A percentile compares a stretch with the other conserved stretches of the same genome.
phyloP scores from a whole-genome alignment of 2,888 invertebrate genomes.

The Rhodophaea formosa region DNA sequence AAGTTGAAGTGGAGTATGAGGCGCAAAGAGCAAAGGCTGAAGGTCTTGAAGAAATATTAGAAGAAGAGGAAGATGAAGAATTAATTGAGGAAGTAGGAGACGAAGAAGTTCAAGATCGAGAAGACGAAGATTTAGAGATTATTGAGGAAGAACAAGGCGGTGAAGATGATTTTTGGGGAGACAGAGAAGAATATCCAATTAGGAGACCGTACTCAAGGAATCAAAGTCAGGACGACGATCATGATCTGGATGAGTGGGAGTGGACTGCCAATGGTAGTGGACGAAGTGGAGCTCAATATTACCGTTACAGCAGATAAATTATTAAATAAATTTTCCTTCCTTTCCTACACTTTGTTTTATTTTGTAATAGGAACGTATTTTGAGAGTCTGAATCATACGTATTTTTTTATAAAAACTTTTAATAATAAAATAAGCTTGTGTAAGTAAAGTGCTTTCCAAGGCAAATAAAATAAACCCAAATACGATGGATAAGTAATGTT shows the following conservation, averaged over 20 bases:
- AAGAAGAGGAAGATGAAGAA: constrained; percentile 66
- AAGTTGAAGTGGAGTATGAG: constrained; percentile 69
- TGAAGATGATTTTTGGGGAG: constrained; percentile 60
- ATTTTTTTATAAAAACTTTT: too few relatives aligned
- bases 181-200: constrained; percentile 47
- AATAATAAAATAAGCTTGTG: too few relatives aligned
- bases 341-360: constrained; percentile 15
- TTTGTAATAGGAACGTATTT: too few relatives aligned
- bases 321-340: constrained; percentile 39
- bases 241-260: constrained; percentile 76
- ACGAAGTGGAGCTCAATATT: constrained; percentile 63
- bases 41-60: constrained; percentile 66
- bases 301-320: constrained; percentile 64
- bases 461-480: too few relatives aligned
- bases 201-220: constrained; percentile 44
- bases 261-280: constrained; percentile 54
- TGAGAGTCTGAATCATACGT: too few relatives aligned
- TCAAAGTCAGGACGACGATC: constrained; percentile 49
- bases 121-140: constrained; percentile 61
- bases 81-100: constrained; percentile 41
- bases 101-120: constrained; percentile 44
- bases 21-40: constrained; percentile 58
- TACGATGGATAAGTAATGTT: too few relatives aligned
- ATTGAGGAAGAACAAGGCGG: constrained; percentile 69
- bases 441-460: too few relatives aligned